Evolutionary conservation across 2,888 invertebrate species (phyloP), one percentile per base, ranked within the genome.

Genomic region (Athripsodes cinereus): DNA sequence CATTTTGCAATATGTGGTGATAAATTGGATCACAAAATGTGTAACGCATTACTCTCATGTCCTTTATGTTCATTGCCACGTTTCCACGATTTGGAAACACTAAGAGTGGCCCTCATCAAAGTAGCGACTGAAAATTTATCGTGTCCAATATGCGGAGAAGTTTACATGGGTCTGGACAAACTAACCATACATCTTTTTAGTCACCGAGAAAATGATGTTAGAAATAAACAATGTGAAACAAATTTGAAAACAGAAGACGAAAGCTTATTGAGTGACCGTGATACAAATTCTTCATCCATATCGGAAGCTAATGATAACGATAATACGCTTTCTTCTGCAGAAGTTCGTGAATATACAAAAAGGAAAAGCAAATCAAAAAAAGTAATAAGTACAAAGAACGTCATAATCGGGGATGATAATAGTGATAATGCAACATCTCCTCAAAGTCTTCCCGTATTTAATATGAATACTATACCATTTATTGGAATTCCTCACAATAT

Each of bases 121-220:
- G 87, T 87, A 44, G 87, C 90, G 16, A 89, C 88, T 51, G 84
- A 88, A 62, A 86, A 85, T 62, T 75, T 91, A 65, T 70, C 80
- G 55, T 92, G 92, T 69, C 91, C 91, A 13, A 83, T 91, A 61
- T 92, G 92, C 69, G 82, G 84, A 67, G 89, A 90, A 67, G 76
- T 84, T 65, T 76, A 91, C 19, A 74, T 82, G 62, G 91, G 91
- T 1, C 78, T 92, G 64, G 91, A 91, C 71, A 91, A 91, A 74
- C 75, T 91, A 53, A 91, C 91, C 1, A 89, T 91, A 68, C 91
- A 92, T 72, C 76, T 92, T 64, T 90, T 91, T 68, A 85, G 85
- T 60, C 91, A 91, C 69, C 81, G 84, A 2, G 74, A 74, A 64
- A 68, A 80, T 58, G 69, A 66, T 55, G 64, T 26, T 26, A 26